phyloP scores from a whole-genome alignment of 92 coral and sea anemone species.

The Diadumene lineata region DNA sequence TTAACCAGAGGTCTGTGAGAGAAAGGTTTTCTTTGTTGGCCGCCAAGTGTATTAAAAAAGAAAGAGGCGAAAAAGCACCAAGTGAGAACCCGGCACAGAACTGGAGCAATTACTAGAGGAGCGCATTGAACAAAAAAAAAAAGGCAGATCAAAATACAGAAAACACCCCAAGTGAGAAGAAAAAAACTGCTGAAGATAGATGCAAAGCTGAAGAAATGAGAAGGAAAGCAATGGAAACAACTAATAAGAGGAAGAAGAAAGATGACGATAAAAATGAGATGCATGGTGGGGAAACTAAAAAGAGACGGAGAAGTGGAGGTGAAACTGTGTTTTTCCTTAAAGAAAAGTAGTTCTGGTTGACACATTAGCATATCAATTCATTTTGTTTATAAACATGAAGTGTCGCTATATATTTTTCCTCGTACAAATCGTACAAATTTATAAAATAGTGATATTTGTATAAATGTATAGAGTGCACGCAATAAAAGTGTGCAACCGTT shows the following conservation, averaged over 20 bases:
- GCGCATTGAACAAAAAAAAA: constrained; percentile 8
- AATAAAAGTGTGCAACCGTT: too few species aligned
- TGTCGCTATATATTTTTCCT: too few species aligned
- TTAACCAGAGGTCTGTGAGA: constrained; percentile 47
- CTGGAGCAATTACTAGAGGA: constrained; percentile 32
- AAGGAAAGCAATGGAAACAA: constrained; percentile 8
- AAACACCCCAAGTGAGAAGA: constrained; percentile 10
- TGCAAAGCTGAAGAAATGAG: constrained; percentile 30
- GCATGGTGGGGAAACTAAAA: background rate
- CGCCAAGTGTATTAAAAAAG: constrained; percentile 33
- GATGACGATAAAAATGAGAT: background rate
- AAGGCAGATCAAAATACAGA: constrained; percentile 30
- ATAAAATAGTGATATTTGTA: too few species aligned
- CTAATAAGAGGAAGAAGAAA: background rate
- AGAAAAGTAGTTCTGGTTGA: too few species aligned
- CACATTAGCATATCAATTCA: too few species aligned
- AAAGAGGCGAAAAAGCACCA: constrained; percentile 36
- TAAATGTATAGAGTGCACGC: too few species aligned
- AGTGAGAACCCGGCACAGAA: constrained; percentile 42
- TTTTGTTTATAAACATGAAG: too few species aligned
- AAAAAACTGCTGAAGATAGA: constrained; percentile 31
- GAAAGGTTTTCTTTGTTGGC: constrained; percentile 46
- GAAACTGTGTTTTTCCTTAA: background rate
- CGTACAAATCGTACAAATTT: too few species aligned
- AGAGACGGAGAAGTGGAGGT: constrained; percentile 32